Conservation (phyloP, 2,113 vertebrate species). For the Stegastes partitus region DNA sequence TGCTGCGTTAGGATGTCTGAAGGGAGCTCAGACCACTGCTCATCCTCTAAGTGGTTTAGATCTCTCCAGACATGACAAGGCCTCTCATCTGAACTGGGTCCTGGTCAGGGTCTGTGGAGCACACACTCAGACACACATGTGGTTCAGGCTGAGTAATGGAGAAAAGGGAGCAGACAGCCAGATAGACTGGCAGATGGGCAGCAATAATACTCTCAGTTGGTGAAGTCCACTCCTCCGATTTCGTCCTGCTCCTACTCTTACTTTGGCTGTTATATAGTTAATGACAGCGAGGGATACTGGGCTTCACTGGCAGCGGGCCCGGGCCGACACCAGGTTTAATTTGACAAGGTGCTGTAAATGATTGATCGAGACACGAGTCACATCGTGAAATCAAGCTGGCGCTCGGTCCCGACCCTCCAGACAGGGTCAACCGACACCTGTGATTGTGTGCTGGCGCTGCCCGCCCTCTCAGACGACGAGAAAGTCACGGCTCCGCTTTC, state of each 20-base stretch:
- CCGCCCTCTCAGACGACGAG: constrained; percentile 16
- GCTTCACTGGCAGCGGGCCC: background rate
- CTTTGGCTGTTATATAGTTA: constrained; percentile 44
- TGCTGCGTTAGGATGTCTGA: constrained; percentile 56
- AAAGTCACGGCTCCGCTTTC: constrained; percentile 48
- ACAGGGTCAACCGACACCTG: constrained; percentile 31
- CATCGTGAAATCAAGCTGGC: constrained; percentile 20
- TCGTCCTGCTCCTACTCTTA: constrained; percentile 29
- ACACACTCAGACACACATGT: constrained; percentile 13
- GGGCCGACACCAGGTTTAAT: constrained; percentile 16
- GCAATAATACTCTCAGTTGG: constrained; percentile 19
- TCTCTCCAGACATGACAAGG: constrained; percentile 42
- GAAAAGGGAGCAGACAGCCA: constrained; percentile 24
- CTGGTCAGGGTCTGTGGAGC: constrained; percentile 6
- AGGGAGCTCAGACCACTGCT: constrained; percentile 48
- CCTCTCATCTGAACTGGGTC: constrained; percentile 27
- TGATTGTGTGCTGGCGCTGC: constrained; percentile 42
- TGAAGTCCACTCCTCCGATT: constrained; percentile 39
- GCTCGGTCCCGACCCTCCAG: constrained; percentile 24
- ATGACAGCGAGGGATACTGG: constrained; percentile 19
- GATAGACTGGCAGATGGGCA: constrained; percentile 4
- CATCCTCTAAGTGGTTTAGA: constrained; percentile 69
- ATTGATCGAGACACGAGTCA: constrained; percentile 50
- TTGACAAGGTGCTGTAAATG: constrained; percentile 40
- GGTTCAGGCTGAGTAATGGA: constrained; percentile 46